phyloP scores from a whole-genome alignment of 1,140 invertebrate genomes.

The Diachasma alloeum region DNA sequence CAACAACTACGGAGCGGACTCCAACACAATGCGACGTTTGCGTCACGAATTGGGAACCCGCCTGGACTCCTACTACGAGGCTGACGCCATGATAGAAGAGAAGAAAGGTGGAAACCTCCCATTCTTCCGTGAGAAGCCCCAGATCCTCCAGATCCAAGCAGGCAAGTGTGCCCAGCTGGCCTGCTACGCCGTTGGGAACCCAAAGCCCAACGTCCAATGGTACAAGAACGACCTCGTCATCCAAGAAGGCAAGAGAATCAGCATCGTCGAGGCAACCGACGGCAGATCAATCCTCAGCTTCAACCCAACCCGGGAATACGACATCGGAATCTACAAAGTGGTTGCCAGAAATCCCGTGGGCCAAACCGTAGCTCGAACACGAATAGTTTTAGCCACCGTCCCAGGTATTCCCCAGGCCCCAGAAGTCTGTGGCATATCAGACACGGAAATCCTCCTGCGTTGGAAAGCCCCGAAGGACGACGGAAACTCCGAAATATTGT shows the following conservation, averaged over 20 bases:
- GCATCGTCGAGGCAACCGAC: constrained; percentile 77
- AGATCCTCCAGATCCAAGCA: constrained; percentile 79
- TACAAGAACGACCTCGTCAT: constrained; percentile 92
- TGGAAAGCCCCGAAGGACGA: constrained; percentile 89
- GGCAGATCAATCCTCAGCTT: constrained; percentile 82
- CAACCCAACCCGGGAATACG: constrained; percentile 78
- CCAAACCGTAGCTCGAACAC: constrained; percentile 77
- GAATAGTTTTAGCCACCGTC: constrained; percentile 76
- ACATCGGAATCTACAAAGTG: constrained; percentile 94
- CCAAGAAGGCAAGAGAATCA: constrained; percentile 80
- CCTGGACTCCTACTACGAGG: constrained; percentile 83
- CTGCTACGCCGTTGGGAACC: constrained; percentile 89
- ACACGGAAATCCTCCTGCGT: constrained; percentile 84
- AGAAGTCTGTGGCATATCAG: constrained; percentile 77
- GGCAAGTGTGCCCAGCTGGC: constrained; percentile 80
- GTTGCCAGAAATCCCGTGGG: constrained; percentile 89
- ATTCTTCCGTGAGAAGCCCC: constrained; percentile 85
- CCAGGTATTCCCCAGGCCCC: constrained; percentile 89
- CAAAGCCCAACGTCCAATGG: constrained; percentile 93
- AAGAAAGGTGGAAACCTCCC: constrained; percentile 81
- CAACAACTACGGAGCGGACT: constrained; percentile 79
- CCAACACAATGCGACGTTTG: constrained; percentile 75
- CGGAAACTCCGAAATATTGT: constrained; percentile 83
- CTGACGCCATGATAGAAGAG: constrained; percentile 81
- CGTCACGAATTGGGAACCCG: constrained; percentile 83